These are phyloP conservation scores for Alethe castanea DNA, from an alignment of 2,113 vertebrate species.

Conservation along the genomic window DNA sequence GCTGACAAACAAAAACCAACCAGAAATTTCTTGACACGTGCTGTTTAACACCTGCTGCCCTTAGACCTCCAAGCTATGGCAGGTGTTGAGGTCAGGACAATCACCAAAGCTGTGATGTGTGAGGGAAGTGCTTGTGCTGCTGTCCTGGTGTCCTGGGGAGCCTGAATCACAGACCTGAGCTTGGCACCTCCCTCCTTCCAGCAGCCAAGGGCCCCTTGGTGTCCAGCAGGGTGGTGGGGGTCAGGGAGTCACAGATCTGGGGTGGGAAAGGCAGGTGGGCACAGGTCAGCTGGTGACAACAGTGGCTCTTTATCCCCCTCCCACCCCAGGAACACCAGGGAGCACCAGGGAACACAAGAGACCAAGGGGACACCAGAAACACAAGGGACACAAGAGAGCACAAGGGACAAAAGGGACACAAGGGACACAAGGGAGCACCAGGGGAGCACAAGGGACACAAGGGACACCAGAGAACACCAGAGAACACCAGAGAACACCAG, in stretches of 20 bases:
- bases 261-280: accelerated
- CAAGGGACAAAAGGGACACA: too few species aligned
- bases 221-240: not conserved
- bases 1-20: not conserved
- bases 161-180: accelerated
- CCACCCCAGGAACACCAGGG: not conserved
- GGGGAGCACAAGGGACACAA: too few species aligned
- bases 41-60: not conserved
- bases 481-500: too few species aligned
- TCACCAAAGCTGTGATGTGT: accelerated
- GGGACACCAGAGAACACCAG: too few species aligned
- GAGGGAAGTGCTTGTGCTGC: accelerated
- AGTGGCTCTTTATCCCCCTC: not conserved
- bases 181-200: not conserved
- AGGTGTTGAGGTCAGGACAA: not conserved
- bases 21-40: accelerated
- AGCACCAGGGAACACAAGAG: not conserved
- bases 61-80: not conserved
- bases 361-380: too few species aligned
- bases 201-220: accelerated
- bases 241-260: accelerated
- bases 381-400: too few species aligned
- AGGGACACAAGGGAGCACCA: too few species aligned
- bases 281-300: accelerated
- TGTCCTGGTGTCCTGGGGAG: not conserved